Percentiles rank a stretch among this genome's conserved stretches.
Conservation (phyloP, 2,888 invertebrate genomes). For the Metopia argyrocephala region DNA sequence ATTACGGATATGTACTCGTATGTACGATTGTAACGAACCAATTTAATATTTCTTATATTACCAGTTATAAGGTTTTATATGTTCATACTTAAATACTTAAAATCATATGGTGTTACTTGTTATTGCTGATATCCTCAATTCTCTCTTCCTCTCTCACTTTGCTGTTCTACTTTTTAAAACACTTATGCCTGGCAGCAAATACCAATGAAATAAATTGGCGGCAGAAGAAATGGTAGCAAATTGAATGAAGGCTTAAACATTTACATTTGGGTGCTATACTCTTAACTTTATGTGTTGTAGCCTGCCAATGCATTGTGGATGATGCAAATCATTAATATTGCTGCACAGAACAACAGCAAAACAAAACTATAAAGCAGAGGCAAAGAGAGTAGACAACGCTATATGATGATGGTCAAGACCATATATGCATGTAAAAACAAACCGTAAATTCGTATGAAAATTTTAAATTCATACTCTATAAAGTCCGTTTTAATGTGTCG, state of each 20-base stretch:
- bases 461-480: constrained; percentile 33
- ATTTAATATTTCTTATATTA: neutral
- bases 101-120: neutral
- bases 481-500: constrained; percentile 51
- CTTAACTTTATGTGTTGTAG: neutral
- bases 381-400: neutral
- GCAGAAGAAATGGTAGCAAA: constrained; percentile 25
- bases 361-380: neutral
- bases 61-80: neutral
- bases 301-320: neutral
- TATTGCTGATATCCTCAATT: neutral
- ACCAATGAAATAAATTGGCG: constrained; percentile 14
- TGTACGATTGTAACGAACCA: too few relatives aligned
- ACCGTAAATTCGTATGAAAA: constrained; percentile 19
- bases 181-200: constrained; percentile 39
- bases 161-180: neutral
- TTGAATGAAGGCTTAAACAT: constrained; percentile 47
- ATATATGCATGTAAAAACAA: neutral
- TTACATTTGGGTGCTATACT: constrained; percentile 31
- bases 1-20: too few relatives aligned
- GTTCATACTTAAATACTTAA: neutral
- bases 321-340: constrained; percentile 56
- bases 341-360: constrained; percentile 27
- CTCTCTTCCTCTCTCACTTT: neutral
- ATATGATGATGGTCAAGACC: constrained; percentile 12